Conservation (phyloP, 1,140 invertebrate genomes). For the Galleria mellonella region DNA sequence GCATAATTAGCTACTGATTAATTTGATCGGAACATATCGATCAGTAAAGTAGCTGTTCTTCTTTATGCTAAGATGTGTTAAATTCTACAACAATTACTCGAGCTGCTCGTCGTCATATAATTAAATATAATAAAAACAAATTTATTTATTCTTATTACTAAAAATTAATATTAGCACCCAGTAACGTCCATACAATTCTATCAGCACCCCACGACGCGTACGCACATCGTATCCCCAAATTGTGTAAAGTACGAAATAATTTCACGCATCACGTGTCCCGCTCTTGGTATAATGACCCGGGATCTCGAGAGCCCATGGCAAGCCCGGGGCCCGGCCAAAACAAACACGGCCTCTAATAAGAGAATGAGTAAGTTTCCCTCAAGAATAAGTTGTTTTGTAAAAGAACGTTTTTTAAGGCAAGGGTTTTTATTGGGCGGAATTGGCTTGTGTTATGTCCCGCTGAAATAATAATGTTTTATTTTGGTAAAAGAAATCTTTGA, state of each 20-base stretch:
- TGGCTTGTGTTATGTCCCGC: too few species aligned
- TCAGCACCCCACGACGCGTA: slow-evolving; percentile 32
- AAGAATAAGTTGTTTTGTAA: slow-evolving; percentile 24
- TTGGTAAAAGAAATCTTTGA: too few species aligned
- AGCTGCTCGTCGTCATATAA: too few species aligned
- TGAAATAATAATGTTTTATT: too few species aligned
- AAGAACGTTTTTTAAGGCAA: not conserved
- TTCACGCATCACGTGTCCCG: slow-evolving; percentile 67
- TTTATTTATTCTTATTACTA: too few species aligned
- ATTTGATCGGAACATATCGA: too few species aligned
- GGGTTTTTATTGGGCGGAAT: too few species aligned
- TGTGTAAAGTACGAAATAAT: slow-evolving; percentile 73
- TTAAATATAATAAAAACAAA: too few species aligned
- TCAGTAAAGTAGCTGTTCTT: too few species aligned
- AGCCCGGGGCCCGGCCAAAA: slow-evolving; percentile 39
- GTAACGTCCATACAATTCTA: slow-evolving; percentile 23
- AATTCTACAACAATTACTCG: too few species aligned
- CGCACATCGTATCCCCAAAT: slow-evolving; percentile 38
- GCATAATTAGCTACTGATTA: too few species aligned
- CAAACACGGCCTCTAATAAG: slow-evolving; percentile 54
- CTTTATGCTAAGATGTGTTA: too few species aligned
- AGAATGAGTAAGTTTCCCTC: slow-evolving; percentile 38
- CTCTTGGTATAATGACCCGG: slow-evolving; percentile 57
- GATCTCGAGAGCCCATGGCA: slow-evolving; percentile 34
- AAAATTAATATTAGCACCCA: not conserved